These are phyloP conservation scores for Strix aluco DNA, from an alignment of 2,113 vertebrate genomes.

Conservation along the genomic window DNA sequence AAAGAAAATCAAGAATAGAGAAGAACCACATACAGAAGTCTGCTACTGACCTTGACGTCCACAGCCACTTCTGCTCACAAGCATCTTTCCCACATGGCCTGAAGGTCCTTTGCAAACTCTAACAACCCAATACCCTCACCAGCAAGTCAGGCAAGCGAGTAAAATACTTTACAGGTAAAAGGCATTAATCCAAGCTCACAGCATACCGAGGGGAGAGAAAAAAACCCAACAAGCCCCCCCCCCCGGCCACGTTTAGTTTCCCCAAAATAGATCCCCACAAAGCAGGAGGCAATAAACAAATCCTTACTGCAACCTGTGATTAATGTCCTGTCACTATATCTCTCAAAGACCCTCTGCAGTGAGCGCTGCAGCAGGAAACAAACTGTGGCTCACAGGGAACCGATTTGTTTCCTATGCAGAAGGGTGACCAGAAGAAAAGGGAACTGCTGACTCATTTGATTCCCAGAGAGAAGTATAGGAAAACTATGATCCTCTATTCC, in stretches of 20 bases:
- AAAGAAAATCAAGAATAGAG: not conserved
- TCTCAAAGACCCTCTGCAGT: not conserved
- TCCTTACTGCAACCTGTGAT: not conserved
- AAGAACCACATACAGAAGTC: not conserved
- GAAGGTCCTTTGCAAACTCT: not conserved
- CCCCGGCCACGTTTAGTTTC: not conserved
- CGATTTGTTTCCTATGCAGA: not conserved
- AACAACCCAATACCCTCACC: not conserved
- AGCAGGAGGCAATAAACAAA: not conserved
- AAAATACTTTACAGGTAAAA: not conserved
- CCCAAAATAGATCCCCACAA: not conserved
- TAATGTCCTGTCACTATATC: too few relatives aligned
- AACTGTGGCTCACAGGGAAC: not conserved
- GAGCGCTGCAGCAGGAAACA: not conserved
- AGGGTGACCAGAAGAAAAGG: not conserved
- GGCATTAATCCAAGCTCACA: not conserved
- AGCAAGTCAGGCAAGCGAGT: not conserved
- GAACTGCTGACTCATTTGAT: not conserved
- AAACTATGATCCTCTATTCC: not conserved
- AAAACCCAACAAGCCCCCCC: not conserved
- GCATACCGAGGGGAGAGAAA: fast-evolving
- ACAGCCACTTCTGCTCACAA: not conserved
- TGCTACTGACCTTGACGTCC: not conserved
- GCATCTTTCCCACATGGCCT: not conserved
- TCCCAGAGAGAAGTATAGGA: not conserved